Conservation (phyloP, 2,888 invertebrate species). For the Teinopalpus imperialis region DNA sequence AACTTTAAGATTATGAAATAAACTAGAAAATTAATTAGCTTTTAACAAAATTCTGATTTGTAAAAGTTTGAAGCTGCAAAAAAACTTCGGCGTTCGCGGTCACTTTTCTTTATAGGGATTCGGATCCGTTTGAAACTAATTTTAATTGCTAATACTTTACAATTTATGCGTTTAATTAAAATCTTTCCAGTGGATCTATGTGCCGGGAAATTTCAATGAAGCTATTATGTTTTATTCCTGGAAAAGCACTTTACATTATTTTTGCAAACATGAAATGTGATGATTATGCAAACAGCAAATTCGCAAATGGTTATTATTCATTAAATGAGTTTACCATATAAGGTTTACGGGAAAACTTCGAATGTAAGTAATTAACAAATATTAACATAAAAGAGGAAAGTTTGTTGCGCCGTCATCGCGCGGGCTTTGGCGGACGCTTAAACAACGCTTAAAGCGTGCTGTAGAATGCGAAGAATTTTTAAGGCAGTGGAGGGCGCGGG, state of each 20-base stretch:
- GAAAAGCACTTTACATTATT: no score
- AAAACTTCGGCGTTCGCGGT: constrained; percentile 10
- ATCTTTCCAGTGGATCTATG: neutral
- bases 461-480: constrained; percentile 36
- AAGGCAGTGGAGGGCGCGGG: constrained; percentile 46
- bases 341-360: no score
- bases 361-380: constrained; percentile 4
- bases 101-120: constrained; percentile 9
- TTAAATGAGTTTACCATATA: no score
- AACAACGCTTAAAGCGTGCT: constrained; percentile 33
- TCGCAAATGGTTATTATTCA: no score
- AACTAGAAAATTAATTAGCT: no score
- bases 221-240: neutral
- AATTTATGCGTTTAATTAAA: constrained; percentile 23
- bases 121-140: constrained; percentile 8
- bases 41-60: no score
- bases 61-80: constrained; percentile 14
- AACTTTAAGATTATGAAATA: no score
- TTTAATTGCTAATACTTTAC: constrained; percentile 16
- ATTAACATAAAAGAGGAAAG: constrained; percentile 8
- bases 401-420: constrained; percentile 1
- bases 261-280: no score
- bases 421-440: constrained; percentile 27
- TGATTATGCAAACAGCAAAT: no score
- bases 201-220: constrained; percentile 1